Evolutionary conservation across 2,797 vertebrate species (phyloP).

Genomic region (Menidia menidia): DNA sequence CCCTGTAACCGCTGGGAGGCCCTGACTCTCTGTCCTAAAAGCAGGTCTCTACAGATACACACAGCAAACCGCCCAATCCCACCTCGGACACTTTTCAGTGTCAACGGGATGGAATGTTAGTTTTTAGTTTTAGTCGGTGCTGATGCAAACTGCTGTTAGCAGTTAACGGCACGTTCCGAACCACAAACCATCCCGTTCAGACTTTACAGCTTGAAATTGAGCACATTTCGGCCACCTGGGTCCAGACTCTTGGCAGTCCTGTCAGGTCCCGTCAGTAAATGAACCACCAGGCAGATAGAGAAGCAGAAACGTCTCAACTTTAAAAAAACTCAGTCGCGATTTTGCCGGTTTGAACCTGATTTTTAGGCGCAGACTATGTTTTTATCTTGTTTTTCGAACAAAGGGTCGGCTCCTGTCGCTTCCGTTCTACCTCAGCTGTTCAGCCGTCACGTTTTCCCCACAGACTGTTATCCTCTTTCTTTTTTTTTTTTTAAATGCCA

Average conservation of each 20-base stretch:
- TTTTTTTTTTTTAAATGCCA: background rate
- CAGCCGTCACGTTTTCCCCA: background rate
- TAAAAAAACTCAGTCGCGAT: background rate
- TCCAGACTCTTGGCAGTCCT: background rate
- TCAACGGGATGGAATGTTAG: background rate
- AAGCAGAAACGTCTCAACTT: background rate
- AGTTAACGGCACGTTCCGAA: no score
- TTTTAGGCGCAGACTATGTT: background rate
- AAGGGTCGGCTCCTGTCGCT: conserved; percentile 1
- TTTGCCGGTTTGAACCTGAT: background rate
- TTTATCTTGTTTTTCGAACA: background rate
- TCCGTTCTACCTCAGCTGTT: conserved; percentile 27
- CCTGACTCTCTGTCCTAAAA: conserved; percentile 48
- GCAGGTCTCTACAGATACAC: conserved; percentile 44
- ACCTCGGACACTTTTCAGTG: background rate
- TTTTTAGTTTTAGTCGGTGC: no score
- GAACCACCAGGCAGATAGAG: background rate
- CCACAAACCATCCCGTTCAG: background rate
- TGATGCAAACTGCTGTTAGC: background rate
- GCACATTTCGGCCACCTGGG: no score
- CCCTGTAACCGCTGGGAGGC: conserved; percentile 43
- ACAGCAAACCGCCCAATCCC: conserved; percentile 12
- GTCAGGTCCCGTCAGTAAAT: conserved; percentile 6
- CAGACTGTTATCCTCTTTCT: conserved; percentile 25
- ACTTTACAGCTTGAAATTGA: background rate